Evolutionary conservation across 2,113 vertebrate genomes (phyloP).

Genomic region (Mus spicilegus): DNA sequence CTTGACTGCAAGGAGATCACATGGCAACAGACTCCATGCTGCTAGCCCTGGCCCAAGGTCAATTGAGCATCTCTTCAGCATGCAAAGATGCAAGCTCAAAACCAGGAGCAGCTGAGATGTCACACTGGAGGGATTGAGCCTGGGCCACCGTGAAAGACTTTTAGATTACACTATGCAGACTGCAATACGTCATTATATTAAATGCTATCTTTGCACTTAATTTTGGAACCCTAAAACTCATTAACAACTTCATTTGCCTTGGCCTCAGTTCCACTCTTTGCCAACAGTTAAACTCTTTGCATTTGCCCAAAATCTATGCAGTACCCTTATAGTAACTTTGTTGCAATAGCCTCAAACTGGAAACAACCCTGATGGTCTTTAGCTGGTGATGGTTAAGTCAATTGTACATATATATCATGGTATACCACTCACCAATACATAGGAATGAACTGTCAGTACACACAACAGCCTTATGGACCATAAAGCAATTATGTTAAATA

Average conservation of each 20-base stretch:
- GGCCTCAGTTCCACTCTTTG: neutral
- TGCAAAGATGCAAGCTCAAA: neutral
- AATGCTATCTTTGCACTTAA: neutral
- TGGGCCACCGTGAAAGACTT: neutral
- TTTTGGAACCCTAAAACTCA: neutral
- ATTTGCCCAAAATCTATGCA: neutral
- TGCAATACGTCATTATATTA: neutral
- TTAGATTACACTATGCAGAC: neutral
- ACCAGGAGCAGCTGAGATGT: neutral
- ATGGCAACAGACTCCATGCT: accelerated
- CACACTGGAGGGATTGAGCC: neutral
- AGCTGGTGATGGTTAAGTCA: no score
- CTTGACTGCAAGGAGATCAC: neutral
- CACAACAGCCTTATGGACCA: no score
- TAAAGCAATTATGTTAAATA: no score
- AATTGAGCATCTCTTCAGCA: neutral
- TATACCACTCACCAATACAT: no score
- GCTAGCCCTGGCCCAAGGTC: neutral
- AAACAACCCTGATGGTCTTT: no score
- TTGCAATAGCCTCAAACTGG: no score
- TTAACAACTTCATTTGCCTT: neutral
- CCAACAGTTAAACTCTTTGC: neutral
- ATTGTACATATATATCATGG: no score
- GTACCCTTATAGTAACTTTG: no score
- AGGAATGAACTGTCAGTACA: no score